These are phyloP conservation scores for Ennomos fuscantarius DNA, from an alignment of 2,888 invertebrate genomes.

Conservation along the genomic window DNA sequence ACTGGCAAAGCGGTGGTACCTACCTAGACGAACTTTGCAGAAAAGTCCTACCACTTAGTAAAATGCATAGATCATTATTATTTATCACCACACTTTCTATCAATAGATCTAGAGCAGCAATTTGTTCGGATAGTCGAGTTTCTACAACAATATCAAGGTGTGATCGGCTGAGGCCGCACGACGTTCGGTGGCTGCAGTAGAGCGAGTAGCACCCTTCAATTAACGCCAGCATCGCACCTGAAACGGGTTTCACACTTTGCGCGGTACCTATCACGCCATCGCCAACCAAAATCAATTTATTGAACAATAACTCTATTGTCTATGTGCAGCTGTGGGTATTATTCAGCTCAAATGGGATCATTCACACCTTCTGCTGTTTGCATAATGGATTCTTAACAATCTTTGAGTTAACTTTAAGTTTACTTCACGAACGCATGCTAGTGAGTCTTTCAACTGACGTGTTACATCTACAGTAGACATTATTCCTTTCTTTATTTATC, in stretches of 20 bases:
- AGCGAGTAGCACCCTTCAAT: conserved; percentile 18
- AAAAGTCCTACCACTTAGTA: no score
- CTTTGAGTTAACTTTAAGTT: no score
- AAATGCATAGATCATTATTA: no score
- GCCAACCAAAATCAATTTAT: conserved; percentile 12
- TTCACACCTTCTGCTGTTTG: conserved; percentile 16
- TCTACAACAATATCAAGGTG: neutral
- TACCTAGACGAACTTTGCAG: no score
- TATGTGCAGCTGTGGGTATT: conserved; percentile 9
- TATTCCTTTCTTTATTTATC: no score
- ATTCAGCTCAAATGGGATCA: conserved; percentile 19
- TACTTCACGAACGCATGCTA: no score
- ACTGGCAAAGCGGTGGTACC: no score
- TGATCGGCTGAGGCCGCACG: neutral
- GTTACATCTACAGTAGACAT: no score
- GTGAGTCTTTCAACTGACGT: no score
- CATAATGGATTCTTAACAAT: conserved; percentile 1
- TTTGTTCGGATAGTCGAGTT: no score
- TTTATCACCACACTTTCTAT: no score
- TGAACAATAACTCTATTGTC: conserved; percentile 24
- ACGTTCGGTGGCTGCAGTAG: neutral
- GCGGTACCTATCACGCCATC: neutral
- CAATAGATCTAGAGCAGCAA: no score
- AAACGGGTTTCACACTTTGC: conserved; percentile 25
- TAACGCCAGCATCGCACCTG: conserved; percentile 16